Conservation (phyloP, 2,113 vertebrate species). For the Bothrops jararaca region DNA sequence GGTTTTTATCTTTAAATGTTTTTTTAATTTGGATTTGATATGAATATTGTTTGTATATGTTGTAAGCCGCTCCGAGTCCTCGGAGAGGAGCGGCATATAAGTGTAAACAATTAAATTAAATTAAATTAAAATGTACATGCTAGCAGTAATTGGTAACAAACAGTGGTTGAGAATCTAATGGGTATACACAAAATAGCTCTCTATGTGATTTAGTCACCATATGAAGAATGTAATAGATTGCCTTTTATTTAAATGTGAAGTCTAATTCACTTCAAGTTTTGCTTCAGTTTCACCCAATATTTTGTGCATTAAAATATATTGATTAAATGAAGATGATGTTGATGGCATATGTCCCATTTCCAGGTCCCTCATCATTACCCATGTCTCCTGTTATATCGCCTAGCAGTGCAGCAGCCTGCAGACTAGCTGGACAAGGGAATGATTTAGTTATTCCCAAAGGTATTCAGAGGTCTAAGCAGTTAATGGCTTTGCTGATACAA, state of each 20-base stretch:
- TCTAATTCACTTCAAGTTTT: not conserved
- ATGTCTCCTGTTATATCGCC: constrained; percentile 83
- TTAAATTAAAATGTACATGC: no score
- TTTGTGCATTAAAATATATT: constrained; percentile 13
- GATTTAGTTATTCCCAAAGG: constrained; percentile 86
- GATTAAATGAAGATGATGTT: constrained; percentile 55
- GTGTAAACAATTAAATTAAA: no score
- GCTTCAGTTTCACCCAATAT: constrained; percentile 30
- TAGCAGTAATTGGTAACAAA: not conserved
- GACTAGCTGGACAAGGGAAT: constrained; percentile 84
- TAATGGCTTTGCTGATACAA: constrained; percentile 62
- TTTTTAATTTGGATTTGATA: no score
- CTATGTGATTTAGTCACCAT: not conserved
- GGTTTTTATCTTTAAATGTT: no score
- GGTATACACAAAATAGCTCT: not conserved
- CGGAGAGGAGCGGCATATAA: no score
- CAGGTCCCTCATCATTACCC: constrained; percentile 84
- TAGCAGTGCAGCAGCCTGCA: constrained; percentile 85
- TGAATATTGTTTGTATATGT: no score
- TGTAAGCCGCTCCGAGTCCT: no score
- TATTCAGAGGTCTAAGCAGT: constrained; percentile 70
- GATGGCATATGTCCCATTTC: constrained; percentile 73
- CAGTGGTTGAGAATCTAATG: not conserved
- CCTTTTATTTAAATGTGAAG: not conserved
- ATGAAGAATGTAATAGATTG: not conserved